Evolutionary conservation across 2,113 vertebrate species (phyloP), one percentile per base, ranked within the genome.

Genomic region (Osmerus eperlanus): DNA sequence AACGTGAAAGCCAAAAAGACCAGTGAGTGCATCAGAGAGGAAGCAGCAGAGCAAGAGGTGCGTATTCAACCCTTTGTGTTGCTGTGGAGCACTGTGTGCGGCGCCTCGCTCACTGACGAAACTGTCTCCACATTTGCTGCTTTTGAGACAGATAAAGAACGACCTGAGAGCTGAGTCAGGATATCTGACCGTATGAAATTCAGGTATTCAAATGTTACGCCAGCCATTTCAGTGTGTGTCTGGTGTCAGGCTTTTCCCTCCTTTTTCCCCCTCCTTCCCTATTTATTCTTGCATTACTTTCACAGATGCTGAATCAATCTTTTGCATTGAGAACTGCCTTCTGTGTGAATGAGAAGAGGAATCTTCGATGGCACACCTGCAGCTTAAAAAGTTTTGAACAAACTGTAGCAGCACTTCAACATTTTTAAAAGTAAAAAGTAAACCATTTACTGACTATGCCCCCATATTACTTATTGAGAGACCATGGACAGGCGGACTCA

Each of bases 121-220:
- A 81, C 81, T 81, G 67, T 79, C 81, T 82, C 73, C 66, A 73
- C 77, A 70, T 78, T 76, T 67, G 70, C 25, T 75, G 63, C 78
- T 77, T 74, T 75, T 56, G 73, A 88, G 80, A 86, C 82, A 77
- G 41, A 81, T 74, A 81, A 70, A 79, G 77, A 74, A 61, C 18
- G 1, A 68, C 61, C 56, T 70, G 72, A 81, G 69, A 75, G 78
- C 81, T 85, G 78, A 83, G 13, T 82, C 77, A 78, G 68, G 66
- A 69, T 74, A 6, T 74, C 64, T 0, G 23, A 68, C 58, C 71
- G 71, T 65, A 79, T 71, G 79, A 78, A 81, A 83, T 36, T 36
- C 75, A 71, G 61, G 67, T 61, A 67, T 75, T 71, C 71, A 85
- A 85, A 76, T 72, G 28, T 79, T 67, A 84, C 55, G 65, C 73